Evolutionary conservation across 2,888 invertebrate species (phyloP).

Genomic region (Drosophila leonis): DNA sequence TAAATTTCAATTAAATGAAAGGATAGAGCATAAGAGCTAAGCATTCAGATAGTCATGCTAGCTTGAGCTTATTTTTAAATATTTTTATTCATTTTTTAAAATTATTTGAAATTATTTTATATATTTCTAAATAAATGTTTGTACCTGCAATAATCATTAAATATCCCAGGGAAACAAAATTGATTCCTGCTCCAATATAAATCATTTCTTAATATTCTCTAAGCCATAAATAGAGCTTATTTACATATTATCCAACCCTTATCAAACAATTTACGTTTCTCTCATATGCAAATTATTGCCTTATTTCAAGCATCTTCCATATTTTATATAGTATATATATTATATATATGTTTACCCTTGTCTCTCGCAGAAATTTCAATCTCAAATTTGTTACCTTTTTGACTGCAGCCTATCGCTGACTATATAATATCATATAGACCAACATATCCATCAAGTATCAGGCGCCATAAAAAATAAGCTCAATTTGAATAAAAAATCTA

Average conservation of each 20-base stretch:
- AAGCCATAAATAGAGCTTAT: background rate
- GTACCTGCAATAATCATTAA: background rate
- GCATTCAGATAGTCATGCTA: too few relatives aligned
- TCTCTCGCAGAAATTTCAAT: conserved; percentile 17
- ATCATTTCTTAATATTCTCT: conserved; percentile 17
- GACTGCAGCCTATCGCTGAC: background rate
- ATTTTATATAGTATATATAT: background rate
- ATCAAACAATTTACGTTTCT: conserved; percentile 18
- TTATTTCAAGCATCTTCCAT: conserved; percentile 10
- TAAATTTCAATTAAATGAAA: background rate
- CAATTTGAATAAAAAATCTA: conserved; percentile 77
- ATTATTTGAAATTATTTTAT: background rate
- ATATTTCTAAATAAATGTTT: background rate
- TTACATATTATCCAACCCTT: conserved; percentile 8
- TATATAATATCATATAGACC: conserved; percentile 5
- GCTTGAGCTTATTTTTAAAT: background rate
- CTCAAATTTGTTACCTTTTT: conserved; percentile 35
- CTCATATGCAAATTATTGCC: conserved; percentile 35
- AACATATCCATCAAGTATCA: conserved; percentile 49
- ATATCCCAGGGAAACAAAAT: background rate
- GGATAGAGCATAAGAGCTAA: background rate
- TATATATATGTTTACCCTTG: background rate
- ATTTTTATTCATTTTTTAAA: background rate
- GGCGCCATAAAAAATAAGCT: conserved; percentile 18
- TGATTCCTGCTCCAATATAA: conserved; percentile 1